These are phyloP conservation scores for Callaeas wilsoni DNA, from an alignment of 2,113 vertebrate genomes.

Conservation along the genomic window DNA sequence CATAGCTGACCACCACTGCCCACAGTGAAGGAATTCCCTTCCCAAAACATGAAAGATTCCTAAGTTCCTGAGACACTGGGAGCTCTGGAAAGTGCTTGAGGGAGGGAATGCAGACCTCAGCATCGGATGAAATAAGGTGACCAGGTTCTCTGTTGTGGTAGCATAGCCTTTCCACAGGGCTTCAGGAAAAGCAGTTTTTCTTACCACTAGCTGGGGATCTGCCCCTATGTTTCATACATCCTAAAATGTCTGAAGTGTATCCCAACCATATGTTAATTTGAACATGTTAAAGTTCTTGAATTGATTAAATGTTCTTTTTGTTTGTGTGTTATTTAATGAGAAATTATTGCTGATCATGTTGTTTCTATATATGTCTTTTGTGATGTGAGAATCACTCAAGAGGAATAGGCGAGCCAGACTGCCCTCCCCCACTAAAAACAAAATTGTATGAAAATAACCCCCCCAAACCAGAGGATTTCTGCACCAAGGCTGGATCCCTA, in stretches of 20 bases:
- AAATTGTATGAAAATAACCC: neutral
- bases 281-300: conserved; percentile 69
- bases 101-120: neutral
- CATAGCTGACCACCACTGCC: neutral
- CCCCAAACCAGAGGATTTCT: conserved; percentile 38
- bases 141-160: neutral
- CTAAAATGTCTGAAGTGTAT: conserved; percentile 67
- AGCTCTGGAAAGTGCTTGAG: neutral
- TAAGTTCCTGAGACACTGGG: neutral
- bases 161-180: neutral
- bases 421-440: conserved; percentile 63
- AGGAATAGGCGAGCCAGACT: conserved; percentile 83
- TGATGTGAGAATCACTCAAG: conserved; percentile 83
- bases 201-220: neutral
- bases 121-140: neutral
- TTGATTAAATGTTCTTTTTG: conserved; percentile 67
- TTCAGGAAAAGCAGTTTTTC: neutral
- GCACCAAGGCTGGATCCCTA: conserved; percentile 2
- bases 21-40: neutral
- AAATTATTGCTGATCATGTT: conserved; percentile 72
- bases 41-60: neutral
- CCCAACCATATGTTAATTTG: conserved; percentile 62
- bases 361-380: conserved; percentile 78
- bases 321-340: conserved; percentile 72
- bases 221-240: conserved; percentile 51